phyloP scores from a whole-genome alignment of 2,797 vertebrate species.

The Cyclopterus lumpus region DNA sequence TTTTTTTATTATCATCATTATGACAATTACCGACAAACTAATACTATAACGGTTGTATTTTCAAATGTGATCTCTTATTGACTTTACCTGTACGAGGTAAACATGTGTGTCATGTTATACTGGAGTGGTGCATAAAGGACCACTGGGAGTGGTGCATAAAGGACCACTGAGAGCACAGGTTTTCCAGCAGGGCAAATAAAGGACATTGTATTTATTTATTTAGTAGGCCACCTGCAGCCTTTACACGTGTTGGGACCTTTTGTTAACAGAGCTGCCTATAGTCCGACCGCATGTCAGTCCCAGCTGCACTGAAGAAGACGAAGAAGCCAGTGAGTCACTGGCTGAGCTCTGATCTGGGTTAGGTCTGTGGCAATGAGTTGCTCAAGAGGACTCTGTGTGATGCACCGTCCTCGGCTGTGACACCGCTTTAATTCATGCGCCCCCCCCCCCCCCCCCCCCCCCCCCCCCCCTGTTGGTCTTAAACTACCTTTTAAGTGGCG shows the following conservation, averaged over 20 bases:
- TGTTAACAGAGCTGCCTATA: conserved; percentile 58
- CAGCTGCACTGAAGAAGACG: conserved; percentile 19
- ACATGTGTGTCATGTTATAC: conserved; percentile 2
- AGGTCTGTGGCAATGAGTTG: conserved; percentile 33
- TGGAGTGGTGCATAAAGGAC: conserved; percentile 17
- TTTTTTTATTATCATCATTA: too few species aligned
- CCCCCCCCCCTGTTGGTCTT: too few species aligned
- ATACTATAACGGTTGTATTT: neutral
- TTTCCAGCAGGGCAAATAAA: conserved; percentile 41
- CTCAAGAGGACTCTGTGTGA: conserved; percentile 27
- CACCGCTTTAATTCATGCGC: conserved; percentile 17
- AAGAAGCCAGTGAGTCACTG: conserved; percentile 49
- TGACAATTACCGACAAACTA: neutral
- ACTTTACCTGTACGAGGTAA: neutral
- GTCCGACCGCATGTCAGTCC: conserved; percentile 27
- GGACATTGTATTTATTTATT: conserved; percentile 69
- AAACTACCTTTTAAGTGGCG: conserved; percentile 1
- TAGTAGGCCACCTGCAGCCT: conserved; percentile 73
- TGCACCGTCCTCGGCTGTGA: conserved; percentile 9
- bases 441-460: too few species aligned
- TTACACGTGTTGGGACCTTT: conserved; percentile 65
- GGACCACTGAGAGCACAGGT: conserved; percentile 34
- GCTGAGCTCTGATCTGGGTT: conserved; percentile 35
- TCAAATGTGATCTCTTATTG: neutral
- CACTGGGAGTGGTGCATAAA: conserved; percentile 25